Percentiles rank a stretch among this genome's conserved stretches.
These are phyloP conservation scores for Autographa gamma DNA, from an alignment of 2,888 invertebrate species.

Conservation along the genomic window DNA sequence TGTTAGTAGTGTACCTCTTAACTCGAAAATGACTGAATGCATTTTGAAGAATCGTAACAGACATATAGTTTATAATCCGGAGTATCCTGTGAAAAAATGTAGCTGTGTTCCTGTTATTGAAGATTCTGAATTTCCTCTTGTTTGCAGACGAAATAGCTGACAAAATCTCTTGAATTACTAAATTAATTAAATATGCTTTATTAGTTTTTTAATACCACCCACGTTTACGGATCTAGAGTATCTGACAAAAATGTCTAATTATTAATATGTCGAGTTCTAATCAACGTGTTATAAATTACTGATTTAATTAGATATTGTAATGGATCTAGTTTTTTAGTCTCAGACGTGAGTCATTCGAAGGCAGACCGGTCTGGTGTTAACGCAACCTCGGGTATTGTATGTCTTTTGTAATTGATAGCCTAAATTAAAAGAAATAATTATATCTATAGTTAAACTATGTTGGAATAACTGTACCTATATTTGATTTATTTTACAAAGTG, in stretches of 20 bases:
- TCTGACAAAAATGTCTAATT: constrained; percentile 19
- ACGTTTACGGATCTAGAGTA: constrained; percentile 13
- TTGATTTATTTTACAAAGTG: too few species aligned
- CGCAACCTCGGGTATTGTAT: constrained; percentile 28
- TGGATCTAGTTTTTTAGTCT: constrained; percentile 29
- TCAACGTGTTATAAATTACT: constrained; percentile 30
- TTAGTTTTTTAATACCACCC: not conserved
- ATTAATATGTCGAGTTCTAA: constrained; percentile 25
- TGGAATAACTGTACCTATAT: not conserved
- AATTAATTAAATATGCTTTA: too few species aligned
- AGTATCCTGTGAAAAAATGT: too few species aligned
- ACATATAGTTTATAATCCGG: too few species aligned
- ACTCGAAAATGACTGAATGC: too few species aligned
- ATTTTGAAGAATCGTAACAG: too few species aligned
- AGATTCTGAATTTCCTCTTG: not conserved
- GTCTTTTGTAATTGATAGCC: constrained; percentile 34
- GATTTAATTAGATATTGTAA: constrained; percentile 37
- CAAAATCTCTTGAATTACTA: not conserved
- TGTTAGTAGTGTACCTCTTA: too few species aligned
- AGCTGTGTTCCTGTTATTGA: too few species aligned
- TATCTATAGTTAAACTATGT: constrained; percentile 20
- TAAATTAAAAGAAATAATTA: not conserved
- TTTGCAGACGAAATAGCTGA: not conserved
- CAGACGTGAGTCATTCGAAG: constrained; percentile 41
- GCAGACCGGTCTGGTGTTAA: constrained; percentile 39